Percentiles rank a stretch among this genome's conserved stretches.
These are phyloP conservation scores for Phortica magna DNA, from an alignment of 2,888 invertebrate genomes.

Conservation along the genomic window DNA sequence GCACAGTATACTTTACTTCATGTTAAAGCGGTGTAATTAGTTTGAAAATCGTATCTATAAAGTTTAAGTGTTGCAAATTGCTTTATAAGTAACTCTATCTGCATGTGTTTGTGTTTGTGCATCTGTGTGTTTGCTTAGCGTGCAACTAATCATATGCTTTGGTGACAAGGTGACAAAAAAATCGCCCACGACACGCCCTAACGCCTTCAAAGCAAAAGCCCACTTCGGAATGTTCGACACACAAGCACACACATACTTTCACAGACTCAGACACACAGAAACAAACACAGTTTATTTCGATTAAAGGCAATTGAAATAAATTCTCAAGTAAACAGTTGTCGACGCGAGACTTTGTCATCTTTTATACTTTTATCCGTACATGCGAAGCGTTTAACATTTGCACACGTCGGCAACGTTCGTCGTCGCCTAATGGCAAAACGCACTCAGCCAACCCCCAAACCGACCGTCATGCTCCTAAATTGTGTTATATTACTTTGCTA, in stretches of 20 bases:
- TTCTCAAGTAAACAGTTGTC: constrained; percentile 52
- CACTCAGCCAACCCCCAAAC: constrained; percentile 1
- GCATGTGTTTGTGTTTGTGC: too few relatives aligned
- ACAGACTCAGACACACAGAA: constrained; percentile 9
- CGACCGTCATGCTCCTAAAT: not conserved
- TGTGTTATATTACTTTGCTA: not conserved
- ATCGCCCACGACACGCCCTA: not conserved
- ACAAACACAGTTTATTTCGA: constrained; percentile 58
- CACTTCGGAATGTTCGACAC: too few relatives aligned
- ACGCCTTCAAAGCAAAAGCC: not conserved
- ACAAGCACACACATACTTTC: not conserved
- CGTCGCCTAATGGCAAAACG: constrained; percentile 18
- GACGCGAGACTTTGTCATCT: constrained; percentile 8
- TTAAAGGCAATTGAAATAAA: constrained; percentile 71
- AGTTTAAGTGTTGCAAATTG: too few relatives aligned
- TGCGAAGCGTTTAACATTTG: not conserved
- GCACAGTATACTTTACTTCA: too few relatives aligned
- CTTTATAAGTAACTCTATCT: too few relatives aligned
- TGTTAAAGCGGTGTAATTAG: too few relatives aligned
- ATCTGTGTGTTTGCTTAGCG: too few relatives aligned
- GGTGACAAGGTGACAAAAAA: not conserved
- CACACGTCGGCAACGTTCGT: too few relatives aligned
- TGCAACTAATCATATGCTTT: not conserved
- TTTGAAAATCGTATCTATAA: too few relatives aligned
- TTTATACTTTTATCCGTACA: not conserved